phyloP scores from a whole-genome alignment of 2,888 invertebrate species.

The Harpalus rufipes region DNA sequence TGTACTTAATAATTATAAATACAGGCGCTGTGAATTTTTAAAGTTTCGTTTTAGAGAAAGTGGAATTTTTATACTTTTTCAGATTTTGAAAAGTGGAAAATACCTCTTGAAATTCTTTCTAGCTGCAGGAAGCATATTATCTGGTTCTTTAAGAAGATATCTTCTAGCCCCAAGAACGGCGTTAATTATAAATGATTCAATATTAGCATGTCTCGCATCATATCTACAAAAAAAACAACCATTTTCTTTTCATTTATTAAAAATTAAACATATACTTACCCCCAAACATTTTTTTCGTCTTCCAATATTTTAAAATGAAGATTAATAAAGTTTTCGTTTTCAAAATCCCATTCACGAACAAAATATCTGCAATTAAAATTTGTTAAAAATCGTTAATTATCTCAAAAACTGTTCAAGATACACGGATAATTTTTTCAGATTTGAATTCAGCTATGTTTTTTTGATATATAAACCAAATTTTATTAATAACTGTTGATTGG shows the following conservation, averaged over 20 bases:
- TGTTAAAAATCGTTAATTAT: neutral
- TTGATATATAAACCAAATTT: no score
- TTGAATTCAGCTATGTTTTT: no score
- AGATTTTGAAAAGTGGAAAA: no score
- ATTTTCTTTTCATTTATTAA: neutral
- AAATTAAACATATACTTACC: neutral
- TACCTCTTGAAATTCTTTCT: conserved; percentile 9
- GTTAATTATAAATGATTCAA: neutral
- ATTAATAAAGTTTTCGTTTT: neutral
- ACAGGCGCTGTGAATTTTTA: no score
- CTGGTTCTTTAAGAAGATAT: conserved; percentile 14
- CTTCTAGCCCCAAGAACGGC: neutral
- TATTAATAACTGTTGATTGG: no score
- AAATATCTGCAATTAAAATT: conserved; percentile 6
- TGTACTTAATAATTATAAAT: no score
- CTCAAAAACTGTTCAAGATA: no score
- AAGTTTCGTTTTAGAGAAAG: no score
- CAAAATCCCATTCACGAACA: neutral
- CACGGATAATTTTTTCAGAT: no score
- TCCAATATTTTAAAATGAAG: neutral
- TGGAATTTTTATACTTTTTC: no score
- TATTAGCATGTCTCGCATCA: neutral
- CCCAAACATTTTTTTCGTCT: neutral
- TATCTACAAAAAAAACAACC: neutral
- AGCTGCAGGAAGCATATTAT: neutral